phyloP scores from a whole-genome alignment of 2,888 invertebrate species.

The Spilarctia lutea region DNA sequence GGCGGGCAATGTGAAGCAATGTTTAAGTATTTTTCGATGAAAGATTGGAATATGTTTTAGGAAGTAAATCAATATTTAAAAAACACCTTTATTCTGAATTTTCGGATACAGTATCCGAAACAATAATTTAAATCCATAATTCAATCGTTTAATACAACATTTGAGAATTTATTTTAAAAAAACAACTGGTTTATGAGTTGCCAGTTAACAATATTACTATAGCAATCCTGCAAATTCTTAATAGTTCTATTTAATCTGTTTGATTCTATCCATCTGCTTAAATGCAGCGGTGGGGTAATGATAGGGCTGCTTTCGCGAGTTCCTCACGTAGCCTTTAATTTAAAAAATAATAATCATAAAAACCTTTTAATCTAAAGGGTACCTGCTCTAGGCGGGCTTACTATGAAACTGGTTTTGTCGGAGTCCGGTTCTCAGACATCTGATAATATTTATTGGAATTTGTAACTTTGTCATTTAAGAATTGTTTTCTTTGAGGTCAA shows the following conservation, averaged over 20 bases:
- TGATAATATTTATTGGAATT: not conserved
- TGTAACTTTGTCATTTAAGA: not conserved
- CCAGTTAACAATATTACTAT: not conserved
- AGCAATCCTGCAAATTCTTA: not conserved
- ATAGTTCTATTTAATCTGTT: not conserved
- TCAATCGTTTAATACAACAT: not conserved
- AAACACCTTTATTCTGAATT: not conserved
- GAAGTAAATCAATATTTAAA: not conserved
- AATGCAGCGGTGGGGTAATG: accelerated
- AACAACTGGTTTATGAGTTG: not conserved
- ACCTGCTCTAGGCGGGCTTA: slow-evolving; percentile 8
- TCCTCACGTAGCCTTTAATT: slow-evolving; percentile 1
- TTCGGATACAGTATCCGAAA: not conserved
- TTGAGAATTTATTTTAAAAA: not conserved
- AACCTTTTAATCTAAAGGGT: not conserved
- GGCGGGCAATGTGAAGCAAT: not conserved
- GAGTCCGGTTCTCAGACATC: slow-evolving; percentile 6
- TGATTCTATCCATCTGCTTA: not conserved
- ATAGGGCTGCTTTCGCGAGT: not conserved
- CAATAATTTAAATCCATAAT: not conserved
- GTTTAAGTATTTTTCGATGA: not conserved
- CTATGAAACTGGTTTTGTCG: slow-evolving; percentile 30
- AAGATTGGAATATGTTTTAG: not conserved
- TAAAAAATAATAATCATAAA: not conserved
- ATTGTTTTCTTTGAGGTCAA: too few relatives aligned